Percentiles rank a stretch among this genome's conserved stretches.
phyloP scores from a whole-genome alignment of 1,140 invertebrate species.

The Pteromalus puparum region DNA sequence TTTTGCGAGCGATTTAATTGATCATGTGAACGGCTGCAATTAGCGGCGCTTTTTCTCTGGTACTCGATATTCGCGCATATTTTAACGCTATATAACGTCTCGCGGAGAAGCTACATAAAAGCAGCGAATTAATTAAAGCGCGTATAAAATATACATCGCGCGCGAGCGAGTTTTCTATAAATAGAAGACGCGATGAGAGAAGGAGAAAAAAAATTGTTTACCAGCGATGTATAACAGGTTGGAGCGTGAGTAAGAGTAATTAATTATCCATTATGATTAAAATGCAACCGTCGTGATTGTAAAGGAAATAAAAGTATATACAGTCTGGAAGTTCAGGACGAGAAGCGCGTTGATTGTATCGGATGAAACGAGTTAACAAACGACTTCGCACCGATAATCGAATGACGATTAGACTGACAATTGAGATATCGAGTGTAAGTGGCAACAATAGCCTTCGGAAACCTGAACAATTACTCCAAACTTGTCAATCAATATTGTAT shows the following conservation, averaged over 20 bases:
- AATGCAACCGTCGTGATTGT: not conserved
- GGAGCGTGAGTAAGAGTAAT: not conserved
- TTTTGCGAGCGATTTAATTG: not conserved
- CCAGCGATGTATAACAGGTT: not conserved
- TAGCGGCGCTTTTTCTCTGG: not conserved
- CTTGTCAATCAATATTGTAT: no score
- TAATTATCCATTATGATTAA: not conserved
- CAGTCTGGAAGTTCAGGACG: not conserved
- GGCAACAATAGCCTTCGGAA: no score
- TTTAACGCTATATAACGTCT: not conserved
- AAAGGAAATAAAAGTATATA: not conserved
- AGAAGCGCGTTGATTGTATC: not conserved
- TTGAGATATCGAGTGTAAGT: no score
- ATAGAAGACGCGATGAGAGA: not conserved
- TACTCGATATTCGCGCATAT: not conserved
- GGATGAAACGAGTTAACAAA: not conserved
- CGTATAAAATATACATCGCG: not conserved
- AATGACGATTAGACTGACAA: not conserved
- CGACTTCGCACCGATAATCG: not conserved
- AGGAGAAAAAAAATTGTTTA: not conserved
- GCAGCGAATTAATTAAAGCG: not conserved
- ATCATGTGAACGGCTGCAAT: not conserved
- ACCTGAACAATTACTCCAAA: no score
- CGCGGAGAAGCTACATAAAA: not conserved
- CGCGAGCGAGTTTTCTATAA: constrained; percentile 1